These are phyloP conservation scores for Stramonita haemastoma DNA, from an alignment of 2,888 invertebrate genomes.

Conservation along the genomic window DNA sequence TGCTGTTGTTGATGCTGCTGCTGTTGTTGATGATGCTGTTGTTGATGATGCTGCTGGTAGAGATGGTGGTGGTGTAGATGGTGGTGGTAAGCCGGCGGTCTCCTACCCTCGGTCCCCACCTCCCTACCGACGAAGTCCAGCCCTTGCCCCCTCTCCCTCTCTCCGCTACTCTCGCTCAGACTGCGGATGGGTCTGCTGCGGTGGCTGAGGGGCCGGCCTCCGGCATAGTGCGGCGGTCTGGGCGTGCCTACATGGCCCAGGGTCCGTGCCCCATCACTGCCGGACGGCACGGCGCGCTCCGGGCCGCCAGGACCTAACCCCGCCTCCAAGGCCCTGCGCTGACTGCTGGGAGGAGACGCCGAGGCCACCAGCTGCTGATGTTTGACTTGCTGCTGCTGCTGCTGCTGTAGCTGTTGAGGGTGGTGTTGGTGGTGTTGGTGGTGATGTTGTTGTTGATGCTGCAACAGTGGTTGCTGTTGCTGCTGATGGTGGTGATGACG, in stretches of 20 bases:
- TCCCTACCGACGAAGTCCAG: not conserved
- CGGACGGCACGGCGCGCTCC: not conserved
- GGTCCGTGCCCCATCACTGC: slow-evolving; percentile 2
- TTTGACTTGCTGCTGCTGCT: slow-evolving; percentile 24
- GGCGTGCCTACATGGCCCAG: not conserved
- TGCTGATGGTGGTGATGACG: slow-evolving; percentile 31
- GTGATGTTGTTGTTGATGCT: slow-evolving; percentile 30
- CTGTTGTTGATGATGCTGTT: too few relatives aligned
- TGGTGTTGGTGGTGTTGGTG: slow-evolving; percentile 39
- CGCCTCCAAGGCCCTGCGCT: not conserved
- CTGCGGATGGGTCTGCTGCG: slow-evolving; percentile 24
- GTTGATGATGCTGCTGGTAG: slow-evolving; percentile 37
- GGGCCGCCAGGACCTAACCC: not conserved
- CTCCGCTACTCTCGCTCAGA: slow-evolving; percentile 37
- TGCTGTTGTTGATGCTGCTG: too few relatives aligned
- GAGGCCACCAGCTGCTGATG: slow-evolving; percentile 16
- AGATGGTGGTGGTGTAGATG: slow-evolving; percentile 15
- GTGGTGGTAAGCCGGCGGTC: not conserved
- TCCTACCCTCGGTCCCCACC: slow-evolving; percentile 35
- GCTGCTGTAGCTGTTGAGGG: slow-evolving; percentile 48
- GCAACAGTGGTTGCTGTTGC: slow-evolving; percentile 25
- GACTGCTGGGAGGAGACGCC: slow-evolving; percentile 1
- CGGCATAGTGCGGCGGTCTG: slow-evolving; percentile 4
- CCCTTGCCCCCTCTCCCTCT: slow-evolving; percentile 28
- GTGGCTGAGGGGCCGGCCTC: not conserved